phyloP scores from a whole-genome alignment of 2,888 invertebrate species.

The Drosophila hawaiiensis region DNA sequence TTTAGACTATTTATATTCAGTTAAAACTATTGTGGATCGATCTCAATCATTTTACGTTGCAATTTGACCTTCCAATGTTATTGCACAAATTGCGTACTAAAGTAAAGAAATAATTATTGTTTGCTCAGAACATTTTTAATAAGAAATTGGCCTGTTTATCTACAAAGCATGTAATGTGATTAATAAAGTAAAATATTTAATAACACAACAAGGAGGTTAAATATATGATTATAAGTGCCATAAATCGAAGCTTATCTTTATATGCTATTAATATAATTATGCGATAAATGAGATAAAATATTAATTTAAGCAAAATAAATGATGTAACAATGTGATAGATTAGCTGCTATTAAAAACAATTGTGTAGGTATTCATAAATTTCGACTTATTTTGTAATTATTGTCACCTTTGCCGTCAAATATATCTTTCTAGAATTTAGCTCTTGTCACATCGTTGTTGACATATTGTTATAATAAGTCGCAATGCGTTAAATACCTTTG shows the following conservation, averaged over 20 bases:
- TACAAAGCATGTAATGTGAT: not conserved
- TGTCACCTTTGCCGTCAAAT: not conserved
- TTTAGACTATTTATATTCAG: not conserved
- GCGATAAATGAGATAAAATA: not conserved
- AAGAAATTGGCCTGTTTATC: not conserved
- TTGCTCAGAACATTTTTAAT: not conserved
- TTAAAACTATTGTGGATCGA: not conserved
- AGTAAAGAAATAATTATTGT: not conserved
- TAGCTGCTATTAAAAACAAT: not conserved
- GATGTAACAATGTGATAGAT: not conserved
- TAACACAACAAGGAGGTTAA: not conserved
- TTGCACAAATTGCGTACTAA: not conserved
- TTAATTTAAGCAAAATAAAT: not conserved
- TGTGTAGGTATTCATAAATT: not conserved
- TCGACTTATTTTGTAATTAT: not conserved
- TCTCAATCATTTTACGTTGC: not conserved
- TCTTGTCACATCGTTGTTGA: not conserved
- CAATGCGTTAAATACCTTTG: not conserved
- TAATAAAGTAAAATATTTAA: not conserved
- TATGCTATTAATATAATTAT: not conserved
- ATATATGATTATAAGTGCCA: not conserved
- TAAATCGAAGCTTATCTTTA: not conserved
- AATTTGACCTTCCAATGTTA: not conserved
- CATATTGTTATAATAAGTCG: not conserved
- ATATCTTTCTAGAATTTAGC: not conserved